Conservation (phyloP, 1,140 invertebrate species). For the Rhagoletis pomonella region DNA sequence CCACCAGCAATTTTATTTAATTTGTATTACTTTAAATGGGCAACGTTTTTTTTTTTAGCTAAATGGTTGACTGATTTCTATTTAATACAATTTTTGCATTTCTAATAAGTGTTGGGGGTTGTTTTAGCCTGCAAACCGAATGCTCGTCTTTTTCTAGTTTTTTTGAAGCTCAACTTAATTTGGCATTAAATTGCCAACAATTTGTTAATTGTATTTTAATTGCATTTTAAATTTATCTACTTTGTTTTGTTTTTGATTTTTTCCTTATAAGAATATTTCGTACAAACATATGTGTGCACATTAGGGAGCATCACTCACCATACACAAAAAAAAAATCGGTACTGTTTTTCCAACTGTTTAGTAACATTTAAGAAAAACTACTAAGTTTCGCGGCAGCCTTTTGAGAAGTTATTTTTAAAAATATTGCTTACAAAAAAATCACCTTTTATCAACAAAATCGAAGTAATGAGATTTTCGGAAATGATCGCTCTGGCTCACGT, state of each 20-base stretch:
- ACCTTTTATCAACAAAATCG: no score
- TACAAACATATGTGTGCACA: no score
- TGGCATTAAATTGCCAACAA: not conserved
- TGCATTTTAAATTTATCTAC: not conserved
- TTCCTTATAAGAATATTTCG: not conserved
- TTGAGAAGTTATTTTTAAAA: no score
- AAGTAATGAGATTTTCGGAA: no score
- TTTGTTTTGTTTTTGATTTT: not conserved
- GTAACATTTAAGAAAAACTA: no score
- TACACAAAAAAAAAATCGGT: no score
- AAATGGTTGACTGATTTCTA: not conserved
- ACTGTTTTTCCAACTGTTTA: no score
- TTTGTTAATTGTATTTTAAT: conserved; percentile 1
- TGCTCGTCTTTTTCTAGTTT: not conserved
- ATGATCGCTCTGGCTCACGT: no score
- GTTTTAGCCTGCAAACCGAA: not conserved
- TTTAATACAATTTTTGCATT: not conserved
- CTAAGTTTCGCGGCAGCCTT: no score
- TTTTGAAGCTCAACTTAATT: not conserved
- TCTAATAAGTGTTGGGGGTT: conserved; percentile 29
- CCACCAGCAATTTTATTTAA: not conserved
- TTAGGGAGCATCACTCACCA: no score
- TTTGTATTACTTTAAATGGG: not conserved
- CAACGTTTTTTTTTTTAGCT: not conserved
- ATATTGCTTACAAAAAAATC: no score